Conservation (phyloP, 2,797 vertebrate genomes). For the Mergus octosetaceus region DNA sequence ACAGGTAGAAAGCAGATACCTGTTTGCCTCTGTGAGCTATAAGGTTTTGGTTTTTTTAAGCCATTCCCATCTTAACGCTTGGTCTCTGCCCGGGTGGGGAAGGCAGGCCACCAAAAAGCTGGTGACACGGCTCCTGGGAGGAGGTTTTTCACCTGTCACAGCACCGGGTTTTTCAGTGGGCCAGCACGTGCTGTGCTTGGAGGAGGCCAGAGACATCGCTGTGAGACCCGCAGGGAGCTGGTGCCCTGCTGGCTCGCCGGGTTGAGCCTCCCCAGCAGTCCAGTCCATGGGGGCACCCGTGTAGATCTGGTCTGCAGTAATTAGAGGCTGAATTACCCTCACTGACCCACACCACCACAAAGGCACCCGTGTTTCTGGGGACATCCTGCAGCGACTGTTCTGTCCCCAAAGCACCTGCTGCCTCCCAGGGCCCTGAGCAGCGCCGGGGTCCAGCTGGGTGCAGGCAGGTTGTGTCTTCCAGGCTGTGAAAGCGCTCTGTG, state of each 20-base stretch:
- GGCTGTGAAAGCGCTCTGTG: too few species aligned
- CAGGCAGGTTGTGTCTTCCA: too few species aligned
- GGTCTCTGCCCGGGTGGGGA: background rate
- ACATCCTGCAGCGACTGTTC: background rate
- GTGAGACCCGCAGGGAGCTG: background rate
- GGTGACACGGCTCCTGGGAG: background rate
- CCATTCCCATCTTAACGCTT: background rate
- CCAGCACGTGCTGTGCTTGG: too few species aligned
- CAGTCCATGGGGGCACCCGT: background rate
- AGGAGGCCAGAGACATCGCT: background rate
- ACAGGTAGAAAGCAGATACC: background rate
- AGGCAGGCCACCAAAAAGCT: background rate
- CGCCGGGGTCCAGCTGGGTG: background rate
- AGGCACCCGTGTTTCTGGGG: background rate
- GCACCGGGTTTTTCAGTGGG: background rate
- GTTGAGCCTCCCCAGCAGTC: background rate
- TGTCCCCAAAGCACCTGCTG: background rate
- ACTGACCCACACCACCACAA: background rate
- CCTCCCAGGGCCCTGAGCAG: background rate
- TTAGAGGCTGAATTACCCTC: background rate
- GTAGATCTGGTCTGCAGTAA: background rate
- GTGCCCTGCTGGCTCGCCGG: too few species aligned
- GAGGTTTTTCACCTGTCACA: background rate
- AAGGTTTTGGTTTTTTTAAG: background rate
- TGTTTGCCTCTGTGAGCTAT: background rate